Conservation (phyloP, 1,140 invertebrate genomes). For the Drosophila tani region DNA sequence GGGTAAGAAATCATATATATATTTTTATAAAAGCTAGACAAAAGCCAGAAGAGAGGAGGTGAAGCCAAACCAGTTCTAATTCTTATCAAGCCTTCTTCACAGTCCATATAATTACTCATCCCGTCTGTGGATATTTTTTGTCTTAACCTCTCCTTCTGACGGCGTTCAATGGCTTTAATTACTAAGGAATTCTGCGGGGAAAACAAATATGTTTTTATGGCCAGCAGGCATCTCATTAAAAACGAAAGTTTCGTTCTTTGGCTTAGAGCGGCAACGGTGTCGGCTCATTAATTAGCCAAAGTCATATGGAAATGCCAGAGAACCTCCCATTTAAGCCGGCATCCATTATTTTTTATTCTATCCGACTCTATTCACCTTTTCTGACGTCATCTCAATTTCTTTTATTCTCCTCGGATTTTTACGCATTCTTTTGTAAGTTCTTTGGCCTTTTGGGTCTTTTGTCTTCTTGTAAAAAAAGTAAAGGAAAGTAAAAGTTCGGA, state of each 20-base stretch:
- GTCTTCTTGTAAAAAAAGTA: slow-evolving; percentile 2
- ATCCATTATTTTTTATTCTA: slow-evolving; percentile 26
- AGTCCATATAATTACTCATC: slow-evolving; percentile 75
- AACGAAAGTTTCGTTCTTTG: slow-evolving; percentile 71
- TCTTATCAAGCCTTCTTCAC: slow-evolving; percentile 80
- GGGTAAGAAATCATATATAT: slow-evolving; percentile 38
- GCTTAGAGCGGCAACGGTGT: slow-evolving; percentile 11
- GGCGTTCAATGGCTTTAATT: slow-evolving; percentile 75
- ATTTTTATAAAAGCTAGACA: slow-evolving; percentile 26
- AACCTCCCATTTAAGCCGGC: slow-evolving; percentile 48
- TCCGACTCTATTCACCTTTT: background rate
- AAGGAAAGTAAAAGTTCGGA: slow-evolving; percentile 56
- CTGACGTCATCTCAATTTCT: slow-evolving; percentile 44
- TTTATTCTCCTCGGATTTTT: slow-evolving; percentile 21
- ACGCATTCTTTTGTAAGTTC: slow-evolving; percentile 18
- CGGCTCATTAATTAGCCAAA: slow-evolving; percentile 72
- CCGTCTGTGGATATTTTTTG: slow-evolving; percentile 12
- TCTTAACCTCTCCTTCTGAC: slow-evolving; percentile 10
- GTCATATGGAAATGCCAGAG: slow-evolving; percentile 49
- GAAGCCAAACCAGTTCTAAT: slow-evolving; percentile 70
- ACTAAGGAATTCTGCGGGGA: slow-evolving; percentile 62
- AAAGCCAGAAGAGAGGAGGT: slow-evolving; percentile 26
- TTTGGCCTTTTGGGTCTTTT: slow-evolving; percentile 44
- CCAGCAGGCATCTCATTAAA: slow-evolving; percentile 71
- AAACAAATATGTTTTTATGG: slow-evolving; percentile 54